Conservation (phyloP, 2,888 invertebrate genomes). For the Scaptomyza parva region DNA sequence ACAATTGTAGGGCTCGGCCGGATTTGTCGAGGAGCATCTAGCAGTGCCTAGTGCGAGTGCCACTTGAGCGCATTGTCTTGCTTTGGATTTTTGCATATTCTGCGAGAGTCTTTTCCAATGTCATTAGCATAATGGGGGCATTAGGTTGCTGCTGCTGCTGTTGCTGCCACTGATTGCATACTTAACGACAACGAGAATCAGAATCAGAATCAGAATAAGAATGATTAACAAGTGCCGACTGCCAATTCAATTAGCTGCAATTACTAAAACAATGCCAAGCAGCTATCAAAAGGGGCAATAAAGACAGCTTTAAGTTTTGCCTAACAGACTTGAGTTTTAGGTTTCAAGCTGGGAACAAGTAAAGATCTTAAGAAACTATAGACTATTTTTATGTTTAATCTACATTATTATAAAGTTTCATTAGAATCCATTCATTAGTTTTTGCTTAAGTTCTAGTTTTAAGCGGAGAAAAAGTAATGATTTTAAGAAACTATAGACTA, state of each 20-base stretch:
- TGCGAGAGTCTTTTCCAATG: constrained; percentile 61
- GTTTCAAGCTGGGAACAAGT: too few species aligned
- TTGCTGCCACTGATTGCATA: constrained; percentile 63
- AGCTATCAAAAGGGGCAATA: constrained; percentile 5
- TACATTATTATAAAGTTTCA: too few species aligned
- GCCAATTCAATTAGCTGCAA: constrained; percentile 74
- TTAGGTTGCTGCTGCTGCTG: constrained; percentile 61
- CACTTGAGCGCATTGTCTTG: constrained; percentile 59
- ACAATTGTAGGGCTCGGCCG: constrained; percentile 39
- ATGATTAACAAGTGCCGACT: constrained; percentile 41
- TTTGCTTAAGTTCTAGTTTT: too few species aligned
- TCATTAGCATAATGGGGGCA: constrained; percentile 80
- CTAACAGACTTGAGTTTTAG: not conserved
- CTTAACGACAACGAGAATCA: constrained; percentile 49
- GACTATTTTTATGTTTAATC: too few species aligned
- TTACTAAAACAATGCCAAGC: constrained; percentile 22
- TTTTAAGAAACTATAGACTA: too few species aligned
- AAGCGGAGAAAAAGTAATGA: too few species aligned
- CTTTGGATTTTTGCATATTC: constrained; percentile 52
- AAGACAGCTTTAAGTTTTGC: not conserved
- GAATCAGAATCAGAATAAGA: not conserved
- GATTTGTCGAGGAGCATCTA: constrained; percentile 66
- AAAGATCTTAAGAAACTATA: too few species aligned
- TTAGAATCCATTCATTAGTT: too few species aligned
- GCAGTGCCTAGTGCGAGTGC: constrained; percentile 28